Conservation (phyloP, 2,888 invertebrate genomes). For the Halictus quadricinctus region DNA sequence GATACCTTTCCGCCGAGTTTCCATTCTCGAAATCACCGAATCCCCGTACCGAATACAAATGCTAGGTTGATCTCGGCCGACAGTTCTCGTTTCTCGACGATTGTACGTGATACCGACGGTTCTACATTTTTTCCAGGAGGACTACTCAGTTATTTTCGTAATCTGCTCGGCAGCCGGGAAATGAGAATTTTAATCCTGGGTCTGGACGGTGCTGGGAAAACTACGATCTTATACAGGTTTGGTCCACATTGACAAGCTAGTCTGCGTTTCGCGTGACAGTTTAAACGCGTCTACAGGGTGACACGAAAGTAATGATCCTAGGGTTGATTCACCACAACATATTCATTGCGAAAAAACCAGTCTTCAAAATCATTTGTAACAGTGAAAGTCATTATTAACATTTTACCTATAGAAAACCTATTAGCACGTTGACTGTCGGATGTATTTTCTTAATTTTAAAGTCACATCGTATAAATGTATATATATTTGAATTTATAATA, state of each 20-base stretch:
- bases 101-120: background rate
- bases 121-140: slow-evolving; percentile 87
- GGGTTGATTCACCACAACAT: background rate
- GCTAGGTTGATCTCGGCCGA: slow-evolving; percentile 7
- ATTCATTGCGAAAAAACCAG: background rate
- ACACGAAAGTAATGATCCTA: background rate
- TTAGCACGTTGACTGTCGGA: background rate
- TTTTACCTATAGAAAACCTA: background rate
- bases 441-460: background rate
- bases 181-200: slow-evolving; percentile 99
- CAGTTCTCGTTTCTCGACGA: background rate
- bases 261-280: slow-evolving; percentile 48
- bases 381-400: background rate
- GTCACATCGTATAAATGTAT: background rate
- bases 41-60: slow-evolving; percentile 43
- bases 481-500: background rate
- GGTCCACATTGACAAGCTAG: slow-evolving; percentile 51
- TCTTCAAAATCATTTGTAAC: background rate
- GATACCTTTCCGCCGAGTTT: slow-evolving; percentile 12
- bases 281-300: slow-evolving; percentile 22
- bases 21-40: slow-evolving; percentile 7
- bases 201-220: slow-evolving; percentile 99
- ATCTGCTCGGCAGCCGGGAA: slow-evolving; percentile 97
- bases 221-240: slow-evolving; percentile 96
- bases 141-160: slow-evolving; percentile 97